A percentile compares a stretch with the other conserved stretches of the same genome.
Evolutionary conservation across 92 coral and sea anemone species (phyloP).

Genomic region (Porites rus): DNA sequence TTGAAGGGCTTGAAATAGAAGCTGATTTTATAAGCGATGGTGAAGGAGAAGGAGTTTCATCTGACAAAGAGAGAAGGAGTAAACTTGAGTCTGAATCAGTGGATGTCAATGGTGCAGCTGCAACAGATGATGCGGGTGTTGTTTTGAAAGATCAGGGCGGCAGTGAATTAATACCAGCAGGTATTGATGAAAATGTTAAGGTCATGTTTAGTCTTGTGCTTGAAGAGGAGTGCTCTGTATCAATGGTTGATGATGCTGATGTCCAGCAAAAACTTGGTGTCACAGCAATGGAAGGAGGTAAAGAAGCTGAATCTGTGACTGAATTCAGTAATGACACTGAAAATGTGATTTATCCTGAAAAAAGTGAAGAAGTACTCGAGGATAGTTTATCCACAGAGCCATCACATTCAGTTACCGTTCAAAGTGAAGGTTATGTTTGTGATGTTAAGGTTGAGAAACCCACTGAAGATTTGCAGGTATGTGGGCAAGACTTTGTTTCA

Average conservation of each 20-base stretch:
- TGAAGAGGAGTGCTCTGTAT: conserved; percentile 38
- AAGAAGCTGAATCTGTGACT: neutral
- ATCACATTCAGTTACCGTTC: neutral
- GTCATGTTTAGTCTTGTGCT: conserved; percentile 21
- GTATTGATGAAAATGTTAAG: conserved; percentile 1
- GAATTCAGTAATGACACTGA: neutral
- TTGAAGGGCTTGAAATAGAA: conserved; percentile 35
- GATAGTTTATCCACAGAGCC: no score
- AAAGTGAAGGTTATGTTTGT: neutral
- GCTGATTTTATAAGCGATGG: neutral
- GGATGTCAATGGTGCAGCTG: neutral
- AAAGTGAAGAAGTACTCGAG: neutral
- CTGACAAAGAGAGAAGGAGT: neutral
- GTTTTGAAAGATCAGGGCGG: neutral
- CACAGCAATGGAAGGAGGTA: neutral
- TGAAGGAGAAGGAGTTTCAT: neutral
- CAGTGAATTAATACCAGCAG: neutral
- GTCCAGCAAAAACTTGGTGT: neutral
- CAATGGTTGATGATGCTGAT: neutral
- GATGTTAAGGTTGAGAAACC: neutral
- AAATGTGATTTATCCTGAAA: neutral
- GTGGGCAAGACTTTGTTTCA: neutral
- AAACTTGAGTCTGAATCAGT: neutral
- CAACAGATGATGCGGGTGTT: neutral
- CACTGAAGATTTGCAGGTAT: neutral